phyloP scores from a whole-genome alignment of 2,113 vertebrate genomes.

The Oriolus oriolus region DNA sequence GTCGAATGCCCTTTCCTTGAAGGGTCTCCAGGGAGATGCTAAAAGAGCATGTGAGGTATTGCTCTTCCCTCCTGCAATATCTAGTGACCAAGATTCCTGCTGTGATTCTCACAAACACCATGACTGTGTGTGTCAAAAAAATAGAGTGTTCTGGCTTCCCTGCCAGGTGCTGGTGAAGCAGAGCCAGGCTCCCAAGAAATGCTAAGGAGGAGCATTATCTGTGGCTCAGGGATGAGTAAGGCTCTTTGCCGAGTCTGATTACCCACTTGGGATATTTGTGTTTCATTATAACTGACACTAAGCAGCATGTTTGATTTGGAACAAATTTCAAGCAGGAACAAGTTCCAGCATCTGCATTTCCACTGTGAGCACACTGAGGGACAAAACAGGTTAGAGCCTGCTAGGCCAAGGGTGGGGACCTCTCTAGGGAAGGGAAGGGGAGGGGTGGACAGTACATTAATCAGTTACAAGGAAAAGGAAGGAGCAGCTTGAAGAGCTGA shows the following conservation, averaged over 20 bases:
- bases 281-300: conserved; percentile 14
- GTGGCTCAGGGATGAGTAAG: neutral
- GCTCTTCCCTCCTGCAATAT: neutral
- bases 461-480: conserved; percentile 1
- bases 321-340: conserved; percentile 53
- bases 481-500: neutral
- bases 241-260: neutral
- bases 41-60: neutral
- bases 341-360: conserved; percentile 53
- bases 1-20: neutral
- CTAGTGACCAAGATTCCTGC: neutral
- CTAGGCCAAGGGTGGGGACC: conserved; percentile 46
- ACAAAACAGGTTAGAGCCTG: conserved; percentile 58
- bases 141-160: neutral
- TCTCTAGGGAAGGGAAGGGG: neutral
- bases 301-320: conserved; percentile 38
- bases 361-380: neutral
- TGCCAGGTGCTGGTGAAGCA: neutral
- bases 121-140: neutral
- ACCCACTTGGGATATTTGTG: neutral
- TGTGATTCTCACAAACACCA: neutral
- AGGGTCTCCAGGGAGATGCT: neutral
- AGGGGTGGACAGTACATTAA: neutral
- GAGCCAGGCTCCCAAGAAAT: neutral
- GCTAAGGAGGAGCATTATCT: neutral